phyloP scores from a whole-genome alignment of 2,113 vertebrate genomes.

The Sitta europaea region DNA sequence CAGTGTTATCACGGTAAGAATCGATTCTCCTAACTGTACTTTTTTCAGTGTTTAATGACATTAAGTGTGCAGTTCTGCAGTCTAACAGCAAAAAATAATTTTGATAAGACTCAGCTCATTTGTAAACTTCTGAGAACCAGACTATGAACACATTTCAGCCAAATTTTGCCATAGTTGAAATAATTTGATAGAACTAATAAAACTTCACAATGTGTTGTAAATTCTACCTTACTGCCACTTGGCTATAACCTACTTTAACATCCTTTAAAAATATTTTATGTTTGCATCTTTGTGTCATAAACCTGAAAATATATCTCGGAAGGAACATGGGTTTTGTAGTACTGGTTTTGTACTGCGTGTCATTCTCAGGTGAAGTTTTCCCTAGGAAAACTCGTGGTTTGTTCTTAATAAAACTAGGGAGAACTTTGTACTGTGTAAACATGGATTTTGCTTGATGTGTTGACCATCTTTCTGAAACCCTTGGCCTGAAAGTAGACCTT shows the following conservation, averaged over 20 bases:
- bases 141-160: not conserved
- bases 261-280: not conserved
- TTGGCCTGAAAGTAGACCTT: not conserved
- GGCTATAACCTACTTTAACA: not conserved
- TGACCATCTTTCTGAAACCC: not conserved
- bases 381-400: not conserved
- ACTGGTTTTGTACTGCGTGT: not conserved
- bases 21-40: not conserved
- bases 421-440: not conserved
- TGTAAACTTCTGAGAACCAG: not conserved
- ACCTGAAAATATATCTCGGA: not conserved
- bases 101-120: not conserved
- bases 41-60: not conserved
- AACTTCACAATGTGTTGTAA: not conserved
- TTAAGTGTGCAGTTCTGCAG: not conserved
- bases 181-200: not conserved
- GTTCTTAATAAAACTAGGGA: not conserved
- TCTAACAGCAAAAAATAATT: not conserved
- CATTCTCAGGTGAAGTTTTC: not conserved
- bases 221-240: not conserved
- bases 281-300: not conserved
- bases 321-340: not conserved
- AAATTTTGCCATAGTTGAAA: not conserved
- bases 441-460: not conserved
- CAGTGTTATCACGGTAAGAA: constrained; percentile 87